phyloP scores from a whole-genome alignment of 2,797 vertebrate species.

The Microhierax caerulescens region DNA sequence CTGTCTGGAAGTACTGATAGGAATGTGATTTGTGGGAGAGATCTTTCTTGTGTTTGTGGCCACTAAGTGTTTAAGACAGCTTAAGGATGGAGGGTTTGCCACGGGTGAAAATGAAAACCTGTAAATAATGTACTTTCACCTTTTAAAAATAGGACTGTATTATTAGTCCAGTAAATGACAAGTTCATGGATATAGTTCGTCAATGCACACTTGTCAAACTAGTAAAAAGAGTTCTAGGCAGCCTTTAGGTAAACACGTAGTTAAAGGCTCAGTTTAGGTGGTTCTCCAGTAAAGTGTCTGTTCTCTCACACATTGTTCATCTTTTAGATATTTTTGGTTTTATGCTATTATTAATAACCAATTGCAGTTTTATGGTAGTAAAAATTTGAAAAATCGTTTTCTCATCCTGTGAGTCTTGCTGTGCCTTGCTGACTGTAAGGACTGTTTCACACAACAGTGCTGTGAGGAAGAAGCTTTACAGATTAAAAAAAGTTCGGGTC shows the following conservation, averaged over 20 bases:
- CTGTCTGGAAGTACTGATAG: background rate
- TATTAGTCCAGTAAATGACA: background rate
- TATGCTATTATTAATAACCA: background rate
- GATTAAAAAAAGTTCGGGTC: background rate
- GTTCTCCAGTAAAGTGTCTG: background rate
- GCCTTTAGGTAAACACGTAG: background rate
- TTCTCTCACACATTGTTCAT: background rate
- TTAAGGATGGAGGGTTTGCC: background rate
- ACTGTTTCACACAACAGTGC: background rate
- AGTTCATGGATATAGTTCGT: background rate
- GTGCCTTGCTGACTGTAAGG: background rate
- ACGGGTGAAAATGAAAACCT: background rate
- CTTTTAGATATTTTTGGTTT: background rate
- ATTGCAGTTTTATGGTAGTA: background rate
- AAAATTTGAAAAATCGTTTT: background rate
- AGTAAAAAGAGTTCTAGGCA: background rate
- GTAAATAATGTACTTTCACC: background rate
- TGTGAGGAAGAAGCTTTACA: background rate
- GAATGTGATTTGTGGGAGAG: background rate
- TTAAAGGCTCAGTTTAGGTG: background rate
- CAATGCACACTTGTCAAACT: background rate
- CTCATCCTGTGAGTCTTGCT: background rate
- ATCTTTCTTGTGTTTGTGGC: background rate
- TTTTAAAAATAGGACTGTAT: background rate
- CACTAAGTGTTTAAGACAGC: background rate